Conservation (phyloP, 2,113 vertebrate genomes). For the Urocynchramus pylzowi region DNA sequence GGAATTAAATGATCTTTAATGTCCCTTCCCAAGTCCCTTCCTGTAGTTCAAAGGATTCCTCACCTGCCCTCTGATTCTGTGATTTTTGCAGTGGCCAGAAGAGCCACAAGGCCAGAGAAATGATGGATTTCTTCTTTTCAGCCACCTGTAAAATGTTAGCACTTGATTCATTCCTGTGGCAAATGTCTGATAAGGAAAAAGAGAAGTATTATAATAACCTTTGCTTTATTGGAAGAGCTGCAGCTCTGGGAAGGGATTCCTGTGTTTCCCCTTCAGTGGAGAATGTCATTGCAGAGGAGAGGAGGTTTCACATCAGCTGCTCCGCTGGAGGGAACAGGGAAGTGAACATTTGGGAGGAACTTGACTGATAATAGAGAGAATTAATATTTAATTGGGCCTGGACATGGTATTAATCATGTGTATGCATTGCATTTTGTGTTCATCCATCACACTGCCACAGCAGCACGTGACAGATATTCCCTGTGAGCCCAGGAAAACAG, state of each 20-base stretch:
- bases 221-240: neutral
- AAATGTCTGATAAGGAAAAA: neutral
- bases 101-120: neutral
- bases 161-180: neutral
- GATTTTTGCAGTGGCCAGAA: neutral
- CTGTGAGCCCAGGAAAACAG: neutral
- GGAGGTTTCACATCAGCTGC: neutral
- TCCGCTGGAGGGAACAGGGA: neutral
- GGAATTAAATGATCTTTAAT: neutral
- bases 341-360: neutral
- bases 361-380: neutral
- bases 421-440: neutral
- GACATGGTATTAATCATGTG: neutral
- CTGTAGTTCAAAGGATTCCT: neutral
- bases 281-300: neutral
- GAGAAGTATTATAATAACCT: neutral
- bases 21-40: neutral
- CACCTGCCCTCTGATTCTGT: neutral
- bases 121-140: neutral
- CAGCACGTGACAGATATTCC: neutral
- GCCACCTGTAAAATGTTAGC: neutral
- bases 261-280: neutral
- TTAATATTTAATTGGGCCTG: slow-evolving; percentile 35
- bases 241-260: neutral
- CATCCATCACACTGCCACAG: neutral